These are phyloP conservation scores for Rhogogaster chlorosoma DNA, from an alignment of 2,888 invertebrate species.

Conservation along the genomic window DNA sequence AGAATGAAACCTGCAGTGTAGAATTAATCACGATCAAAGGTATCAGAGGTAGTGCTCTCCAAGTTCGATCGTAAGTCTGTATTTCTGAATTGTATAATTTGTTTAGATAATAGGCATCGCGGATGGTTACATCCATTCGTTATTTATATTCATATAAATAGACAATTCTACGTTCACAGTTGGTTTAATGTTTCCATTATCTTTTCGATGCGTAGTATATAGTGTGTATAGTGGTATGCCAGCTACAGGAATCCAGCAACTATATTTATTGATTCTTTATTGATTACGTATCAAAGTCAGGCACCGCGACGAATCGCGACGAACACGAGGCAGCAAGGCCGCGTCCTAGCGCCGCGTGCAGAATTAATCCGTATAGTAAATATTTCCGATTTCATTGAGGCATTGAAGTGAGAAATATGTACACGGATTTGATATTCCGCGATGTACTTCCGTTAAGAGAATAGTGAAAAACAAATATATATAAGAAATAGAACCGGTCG, in stretches of 20 bases:
- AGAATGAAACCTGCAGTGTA: background rate
- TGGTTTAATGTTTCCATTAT: conserved; percentile 2
- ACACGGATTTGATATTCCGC: background rate
- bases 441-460: background rate
- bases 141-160: background rate
- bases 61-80: background rate
- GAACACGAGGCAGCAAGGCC: background rate
- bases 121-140: background rate
- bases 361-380: conserved; percentile 1
- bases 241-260: background rate
- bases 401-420: background rate
- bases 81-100: background rate
- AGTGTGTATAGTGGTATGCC: too few species aligned
- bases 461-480: background rate
- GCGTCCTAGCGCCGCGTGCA: background rate
- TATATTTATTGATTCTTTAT: conserved; percentile 26
- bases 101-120: background rate
- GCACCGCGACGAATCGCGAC: conserved; percentile 14
- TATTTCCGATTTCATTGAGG: background rate
- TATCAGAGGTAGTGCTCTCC: background rate
- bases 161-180: background rate
- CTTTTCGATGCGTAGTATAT: background rate
- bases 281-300: conserved; percentile 32
- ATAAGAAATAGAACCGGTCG: background rate
- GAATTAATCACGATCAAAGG: background rate